Base-by-base conservation (phyloP, 2,797 vertebrate species). In the Cryptoprocta ferox region DNA sequence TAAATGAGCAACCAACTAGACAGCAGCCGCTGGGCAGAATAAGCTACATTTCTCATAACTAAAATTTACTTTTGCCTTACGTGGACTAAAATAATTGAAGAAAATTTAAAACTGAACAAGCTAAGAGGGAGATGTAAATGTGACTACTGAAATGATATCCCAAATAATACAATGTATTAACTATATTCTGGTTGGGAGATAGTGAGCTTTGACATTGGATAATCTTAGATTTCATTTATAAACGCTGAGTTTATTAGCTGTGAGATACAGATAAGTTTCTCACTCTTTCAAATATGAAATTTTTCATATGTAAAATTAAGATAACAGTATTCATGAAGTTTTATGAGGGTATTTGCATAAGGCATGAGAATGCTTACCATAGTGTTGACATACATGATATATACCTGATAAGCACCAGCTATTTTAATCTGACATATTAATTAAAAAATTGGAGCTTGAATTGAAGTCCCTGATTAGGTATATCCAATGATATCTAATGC, bases 1-100 rank as follows among this genome's bases (percentile, higher is more conserved):
- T 98, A 97, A 59, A 68, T 94, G 66, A 48, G 91, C 96, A 97
- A 95, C 91, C 96, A 97, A 84, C 35, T 97, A 5, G 95, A 94
- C n/a, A 91, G 73, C 48, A 24, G 37, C 50, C 0, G 78, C 48
- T 94, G 50, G 37, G 78, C 42, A 94, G 39, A 98, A 93, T 53
- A 87, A 63, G 87, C 13, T 80, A 90, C 26, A 35, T 85, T 94
- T 98, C 78, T 56, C 35, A 45, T 95, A 97, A 89, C 97, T 84
- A 70, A 96, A 94, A 35, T 26, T 90, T 75, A 0, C 6, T 68
- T 98, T 97, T 98, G 32, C 71, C 7, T 96, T 39, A 91, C 78
- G 70, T 32, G 21, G 19, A 53, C 56, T 93, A 78, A 81, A 91
- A 89, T 95, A 86, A 78, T 35, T 71, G 30, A 81, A 73, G 19